Evolutionary conservation across 2,888 invertebrate genomes (phyloP), one percentile per base, ranked within the genome.

Genomic region (Formica aserva): DNA sequence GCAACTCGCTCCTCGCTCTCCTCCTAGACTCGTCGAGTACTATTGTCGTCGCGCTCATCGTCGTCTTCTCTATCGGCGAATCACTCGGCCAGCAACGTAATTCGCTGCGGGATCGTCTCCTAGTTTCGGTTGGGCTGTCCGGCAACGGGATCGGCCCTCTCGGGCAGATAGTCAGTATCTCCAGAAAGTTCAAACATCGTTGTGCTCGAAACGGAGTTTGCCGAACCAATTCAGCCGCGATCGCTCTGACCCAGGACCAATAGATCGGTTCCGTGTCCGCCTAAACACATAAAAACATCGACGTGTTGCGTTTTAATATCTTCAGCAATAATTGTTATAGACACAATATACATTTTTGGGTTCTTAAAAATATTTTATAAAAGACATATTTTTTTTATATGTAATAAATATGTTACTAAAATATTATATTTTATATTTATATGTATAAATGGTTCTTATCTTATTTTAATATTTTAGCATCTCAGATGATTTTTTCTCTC

Each of bases 171-270:
- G 96, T 96, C 82, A 97, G 93, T 87, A 97, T 97, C 93, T 97
- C 97, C 92, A 97, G 94, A 93, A 97, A 97, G 92, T 97, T 96
- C 83, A 97, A 96, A 83, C 95, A 95, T 2, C 95, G 93, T 65
- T 95, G 94, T 87, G 97, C 96, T 71, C 97, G 97, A 87, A 97
- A 95, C 29, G 97, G 97, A 45, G 97, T 97, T 94, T 97, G 97
- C 3, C 97, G 96, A 88, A 97, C 96, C 87, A 97, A 96, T 94
- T 97, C 97, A 87, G 97, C 96, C 76, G 97, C 97, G 86, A 97
- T 96, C 80, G 97, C 96, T 92, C 97, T 96, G 92, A 97, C 97
- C 97, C 97, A 97, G 83, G 96, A 96, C 94, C 97, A 96, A 94
- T 97, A 97, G 91, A 96, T 96, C 91, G 96, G 96, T 94, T 97